Conservation (phyloP, 2,888 invertebrate genomes). For the Drosophila pegasa region DNA sequence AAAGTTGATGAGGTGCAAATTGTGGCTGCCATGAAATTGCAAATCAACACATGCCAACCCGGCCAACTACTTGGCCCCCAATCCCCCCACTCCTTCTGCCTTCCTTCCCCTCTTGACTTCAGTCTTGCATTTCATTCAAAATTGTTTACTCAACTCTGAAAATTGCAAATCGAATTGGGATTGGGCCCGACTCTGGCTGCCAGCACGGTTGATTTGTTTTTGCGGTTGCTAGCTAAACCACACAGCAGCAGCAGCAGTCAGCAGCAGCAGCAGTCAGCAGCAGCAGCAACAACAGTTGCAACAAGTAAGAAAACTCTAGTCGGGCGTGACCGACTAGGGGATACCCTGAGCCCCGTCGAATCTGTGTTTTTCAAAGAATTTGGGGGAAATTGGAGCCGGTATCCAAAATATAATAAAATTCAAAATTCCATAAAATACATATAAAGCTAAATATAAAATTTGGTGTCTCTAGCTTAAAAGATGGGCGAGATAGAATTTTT, state of each 20-base stretch:
- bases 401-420: too few species aligned
- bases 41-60: constrained; percentile 61
- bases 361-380: too few species aligned
- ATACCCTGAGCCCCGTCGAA: too few species aligned
- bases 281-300: constrained; percentile 15
- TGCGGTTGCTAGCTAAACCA: constrained; percentile 68
- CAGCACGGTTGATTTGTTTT: constrained; percentile 70
- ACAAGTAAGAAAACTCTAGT: too few species aligned
- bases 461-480: too few species aligned
- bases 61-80: neutral
- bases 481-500: too few species aligned
- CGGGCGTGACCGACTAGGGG: too few species aligned
- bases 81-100: too few species aligned
- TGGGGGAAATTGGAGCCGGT: too few species aligned
- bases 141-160: constrained; percentile 75
- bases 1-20: constrained; percentile 74
- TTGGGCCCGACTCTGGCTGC: constrained; percentile 1
- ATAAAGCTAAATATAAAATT: too few species aligned
- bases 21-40: constrained; percentile 80
- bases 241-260: constrained; percentile 28
- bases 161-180: constrained; percentile 60
- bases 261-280: constrained; percentile 24
- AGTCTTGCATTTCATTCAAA: constrained; percentile 72
- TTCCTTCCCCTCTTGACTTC: constrained; percentile 18
- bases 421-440: too few species aligned